Evolutionary conservation across 2,113 vertebrate species (phyloP).

Genomic region (Ochotona curzoniae): DNA sequence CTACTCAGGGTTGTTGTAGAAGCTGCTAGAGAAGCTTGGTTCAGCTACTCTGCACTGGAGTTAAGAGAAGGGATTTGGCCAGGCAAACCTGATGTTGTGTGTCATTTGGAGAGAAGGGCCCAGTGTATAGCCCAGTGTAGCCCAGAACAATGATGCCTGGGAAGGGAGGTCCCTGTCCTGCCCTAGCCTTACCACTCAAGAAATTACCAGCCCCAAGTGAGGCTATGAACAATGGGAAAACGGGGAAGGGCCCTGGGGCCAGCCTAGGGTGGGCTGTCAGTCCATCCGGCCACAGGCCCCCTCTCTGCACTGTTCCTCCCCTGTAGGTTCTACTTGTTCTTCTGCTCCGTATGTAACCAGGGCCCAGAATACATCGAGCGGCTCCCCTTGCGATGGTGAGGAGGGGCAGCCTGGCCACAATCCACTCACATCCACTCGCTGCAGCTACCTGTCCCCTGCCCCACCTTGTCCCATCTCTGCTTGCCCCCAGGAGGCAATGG

Average conservation of each 20-base stretch:
- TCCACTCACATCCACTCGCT: neutral
- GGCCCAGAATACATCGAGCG: conserved; percentile 95
- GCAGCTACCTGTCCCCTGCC: neutral
- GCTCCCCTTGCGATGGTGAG: conserved; percentile 94
- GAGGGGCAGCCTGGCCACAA: neutral
- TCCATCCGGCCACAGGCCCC: neutral
- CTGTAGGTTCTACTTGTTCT: conserved; percentile 95
- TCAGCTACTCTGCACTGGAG: neutral
- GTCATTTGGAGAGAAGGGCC: neutral
- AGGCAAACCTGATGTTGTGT: neutral
- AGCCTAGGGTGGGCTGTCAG: neutral
- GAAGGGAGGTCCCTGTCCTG: neutral
- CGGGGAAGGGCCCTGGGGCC: neutral
- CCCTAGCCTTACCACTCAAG: neutral
- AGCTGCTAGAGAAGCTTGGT: neutral
- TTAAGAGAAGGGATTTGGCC: neutral
- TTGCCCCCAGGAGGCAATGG: neutral
- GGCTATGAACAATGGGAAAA: neutral
- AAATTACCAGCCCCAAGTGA: neutral
- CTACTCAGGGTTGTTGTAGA: neutral
- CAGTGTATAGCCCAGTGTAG: neutral
- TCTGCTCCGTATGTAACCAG: conserved; percentile 95
- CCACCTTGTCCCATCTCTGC: neutral
- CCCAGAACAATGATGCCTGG: neutral
- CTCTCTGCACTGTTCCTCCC: neutral